Conservation (phyloP, 1,140 invertebrate species). For the Cydia amplana region DNA sequence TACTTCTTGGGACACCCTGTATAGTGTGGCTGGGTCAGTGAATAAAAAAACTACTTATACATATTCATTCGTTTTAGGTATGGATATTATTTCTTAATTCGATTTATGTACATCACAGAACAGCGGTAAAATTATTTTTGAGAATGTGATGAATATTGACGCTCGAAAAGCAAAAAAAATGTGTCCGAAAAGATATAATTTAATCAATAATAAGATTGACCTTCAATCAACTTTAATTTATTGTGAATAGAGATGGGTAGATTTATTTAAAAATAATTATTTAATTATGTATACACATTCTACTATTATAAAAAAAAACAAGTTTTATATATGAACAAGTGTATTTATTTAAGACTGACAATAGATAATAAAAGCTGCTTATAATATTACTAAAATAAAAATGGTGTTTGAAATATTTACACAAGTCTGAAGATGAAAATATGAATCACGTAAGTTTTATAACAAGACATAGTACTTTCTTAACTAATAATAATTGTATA, state of each 20-base stretch:
- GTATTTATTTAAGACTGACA: conserved; percentile 45
- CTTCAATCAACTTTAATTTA: neutral
- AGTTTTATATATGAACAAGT: conserved; percentile 41
- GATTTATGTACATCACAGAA: too few relatives aligned
- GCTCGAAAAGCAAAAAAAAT: too few relatives aligned
- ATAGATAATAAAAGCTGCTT: conserved; percentile 34
- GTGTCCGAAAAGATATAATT: too few relatives aligned
- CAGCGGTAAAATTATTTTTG: too few relatives aligned
- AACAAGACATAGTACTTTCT: neutral
- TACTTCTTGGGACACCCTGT: too few relatives aligned
- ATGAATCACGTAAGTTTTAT: neutral
- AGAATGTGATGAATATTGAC: too few relatives aligned
- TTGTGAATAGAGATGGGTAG: neutral
- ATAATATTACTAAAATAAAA: conserved; percentile 12
- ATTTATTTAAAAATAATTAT: neutral
- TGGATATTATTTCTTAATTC: too few relatives aligned
- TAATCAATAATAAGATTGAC: too few relatives aligned
- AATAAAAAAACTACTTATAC: too few relatives aligned
- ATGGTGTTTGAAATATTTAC: conserved; percentile 26
- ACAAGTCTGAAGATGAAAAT: neutral
- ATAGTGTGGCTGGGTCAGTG: neutral
- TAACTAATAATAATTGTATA: neutral
- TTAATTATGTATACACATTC: neutral
- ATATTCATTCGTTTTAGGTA: too few relatives aligned
- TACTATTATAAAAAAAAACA: conserved; percentile 31